Conservation (phyloP, 53 echinoderm and acorn worm genomes). For the Arbacia lixula region DNA sequence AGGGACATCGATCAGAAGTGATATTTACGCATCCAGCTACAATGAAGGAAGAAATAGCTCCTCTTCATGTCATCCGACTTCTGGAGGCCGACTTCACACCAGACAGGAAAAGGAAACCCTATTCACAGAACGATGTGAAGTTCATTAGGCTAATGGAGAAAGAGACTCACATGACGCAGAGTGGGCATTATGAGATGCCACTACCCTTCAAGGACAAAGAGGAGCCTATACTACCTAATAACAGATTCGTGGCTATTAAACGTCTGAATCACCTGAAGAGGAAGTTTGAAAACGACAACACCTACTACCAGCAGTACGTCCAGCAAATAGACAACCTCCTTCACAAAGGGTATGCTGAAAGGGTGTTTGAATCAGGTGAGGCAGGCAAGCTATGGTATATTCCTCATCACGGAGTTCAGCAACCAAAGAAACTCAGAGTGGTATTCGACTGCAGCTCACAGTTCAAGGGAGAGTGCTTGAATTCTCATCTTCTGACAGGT, state of each 20-base stretch:
- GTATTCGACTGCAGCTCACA: conserved; percentile 63
- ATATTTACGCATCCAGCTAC: conserved; percentile 8
- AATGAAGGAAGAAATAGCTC: conserved; percentile 54
- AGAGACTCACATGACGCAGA: conserved; percentile 56
- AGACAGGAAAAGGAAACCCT: conserved; percentile 16
- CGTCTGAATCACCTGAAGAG: conserved; percentile 32
- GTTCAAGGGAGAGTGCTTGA: conserved; percentile 60
- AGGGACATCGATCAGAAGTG: conserved; percentile 19
- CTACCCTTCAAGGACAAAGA: too few species aligned
- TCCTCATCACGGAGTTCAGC: conserved; percentile 68
- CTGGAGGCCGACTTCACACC: conserved; percentile 61
- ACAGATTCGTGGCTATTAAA: conserved; percentile 42
- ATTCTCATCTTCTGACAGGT: conserved; percentile 59
- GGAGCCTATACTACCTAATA: conserved; percentile 53
- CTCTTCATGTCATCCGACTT: conserved; percentile 39
- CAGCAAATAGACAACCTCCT: background rate
- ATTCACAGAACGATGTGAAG: conserved; percentile 57
- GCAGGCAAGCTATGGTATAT: conserved; percentile 59
- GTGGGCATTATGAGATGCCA: too few species aligned
- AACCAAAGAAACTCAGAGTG: conserved; percentile 65
- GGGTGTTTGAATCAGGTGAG: conserved; percentile 21
- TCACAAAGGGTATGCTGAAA: conserved; percentile 42
- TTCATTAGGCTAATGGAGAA: conserved; percentile 58
- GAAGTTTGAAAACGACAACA: conserved; percentile 41
- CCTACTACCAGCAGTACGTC: conserved; percentile 16